Evolutionary conservation across 2,113 vertebrate species (phyloP), one percentile per base, ranked within the genome.

Genomic region (Aleadryas rufinucha): DNA sequence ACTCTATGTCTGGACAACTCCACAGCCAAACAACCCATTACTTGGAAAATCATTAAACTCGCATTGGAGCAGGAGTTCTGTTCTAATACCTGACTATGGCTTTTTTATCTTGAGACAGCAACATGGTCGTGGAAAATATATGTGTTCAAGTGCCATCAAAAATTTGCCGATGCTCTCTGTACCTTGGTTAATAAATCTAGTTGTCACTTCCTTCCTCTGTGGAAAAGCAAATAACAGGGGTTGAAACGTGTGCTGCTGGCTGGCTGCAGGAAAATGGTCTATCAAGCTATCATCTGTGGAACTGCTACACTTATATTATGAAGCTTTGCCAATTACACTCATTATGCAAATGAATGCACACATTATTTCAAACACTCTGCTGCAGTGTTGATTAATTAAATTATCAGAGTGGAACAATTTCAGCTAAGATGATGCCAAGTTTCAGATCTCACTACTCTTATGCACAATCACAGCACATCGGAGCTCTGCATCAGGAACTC

Each of bases 311-410:
- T 90, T 93, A 81, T 1, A 92, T 86, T 63, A 86, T 28, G 89
- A 96, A 94, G 93, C 78, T 85, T 86, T 93, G 81, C 79, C 96
- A 95, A 89, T 96, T 97, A 93, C 93, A 96, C 76, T 90, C 90
- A 94, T 97, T 94, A 95, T 97, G 93, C 92, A 97, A 97, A 97
- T 93, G 92, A 97, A 94, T 52, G 70, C 92, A 93, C 95, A 88
- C 87, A 94, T 97, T 97, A 96, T 96, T 96, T 96, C 95, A 96
- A 96, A 97, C 95, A 92, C 95, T 94, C 91, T 78, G 90, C 90
- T 76, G 84, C 90, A 82, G 77, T 90, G 91, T 94, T 94, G 93
- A 96, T 95, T 97, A 97, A 97, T 96, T 96, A 96, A 91, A 97
- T 97, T 97, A 97, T 97, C 91, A 96, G 82, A 97, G 93, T 90